phyloP scores from a whole-genome alignment of 2,888 invertebrate species.

The Nezara viridula region DNA sequence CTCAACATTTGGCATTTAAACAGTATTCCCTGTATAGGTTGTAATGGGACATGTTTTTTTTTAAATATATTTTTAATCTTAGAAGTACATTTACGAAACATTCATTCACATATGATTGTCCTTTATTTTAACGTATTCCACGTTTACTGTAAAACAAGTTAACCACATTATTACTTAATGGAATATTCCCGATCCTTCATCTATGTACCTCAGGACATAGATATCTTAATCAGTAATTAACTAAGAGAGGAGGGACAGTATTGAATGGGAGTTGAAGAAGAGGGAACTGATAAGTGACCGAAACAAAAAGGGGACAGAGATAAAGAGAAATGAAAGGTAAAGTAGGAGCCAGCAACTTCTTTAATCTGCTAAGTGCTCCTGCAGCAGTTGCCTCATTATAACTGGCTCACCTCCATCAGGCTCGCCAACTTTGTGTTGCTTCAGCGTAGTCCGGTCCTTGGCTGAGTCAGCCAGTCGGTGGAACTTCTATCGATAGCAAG shows the following conservation, averaged over 20 bases:
- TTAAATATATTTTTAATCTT: no score
- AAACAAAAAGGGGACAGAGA: conserved; percentile 12
- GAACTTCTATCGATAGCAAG: not conserved
- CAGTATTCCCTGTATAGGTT: no score
- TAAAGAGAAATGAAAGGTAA: conserved; percentile 40
- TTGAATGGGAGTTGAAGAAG: not conserved
- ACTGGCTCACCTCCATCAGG: conserved; percentile 12
- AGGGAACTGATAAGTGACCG: not conserved
- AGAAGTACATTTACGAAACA: no score
- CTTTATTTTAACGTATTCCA: no score
- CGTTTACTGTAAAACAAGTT: no score
- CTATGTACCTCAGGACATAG: not conserved
- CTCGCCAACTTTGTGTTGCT: not conserved
- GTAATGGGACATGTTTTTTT: no score
- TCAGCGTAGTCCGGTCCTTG: not conserved
- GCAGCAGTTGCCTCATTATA: not conserved
- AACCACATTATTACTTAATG: no score
- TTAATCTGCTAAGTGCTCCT: conserved; percentile 43
- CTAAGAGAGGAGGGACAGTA: not conserved
- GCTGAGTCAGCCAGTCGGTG: not conserved
- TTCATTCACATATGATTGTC: no score
- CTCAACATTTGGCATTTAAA: no score
- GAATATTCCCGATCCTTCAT: not conserved
- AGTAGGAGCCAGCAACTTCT: not conserved
- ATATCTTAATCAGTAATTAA: conserved; percentile 18